Percentiles rank a stretch among this genome's conserved stretches.
Evolutionary conservation across 1,140 invertebrate species (phyloP).

Genomic region (Philotrypesis tridentata): DNA sequence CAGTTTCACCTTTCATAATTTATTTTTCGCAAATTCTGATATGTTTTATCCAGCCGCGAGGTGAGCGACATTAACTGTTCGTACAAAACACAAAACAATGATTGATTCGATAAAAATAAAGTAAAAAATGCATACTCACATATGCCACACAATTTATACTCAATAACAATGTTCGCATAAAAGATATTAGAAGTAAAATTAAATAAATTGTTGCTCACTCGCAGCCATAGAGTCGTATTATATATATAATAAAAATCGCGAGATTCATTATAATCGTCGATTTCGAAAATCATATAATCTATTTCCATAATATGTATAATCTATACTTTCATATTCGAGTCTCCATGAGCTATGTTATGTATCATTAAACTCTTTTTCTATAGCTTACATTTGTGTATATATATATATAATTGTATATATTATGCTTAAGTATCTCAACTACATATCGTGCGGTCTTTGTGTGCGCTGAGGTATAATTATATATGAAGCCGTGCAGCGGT

Average conservation of each 20-base stretch:
- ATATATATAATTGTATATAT: conserved; percentile 21
- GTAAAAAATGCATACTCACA: neutral
- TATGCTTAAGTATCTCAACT: conserved; percentile 28
- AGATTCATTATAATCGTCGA: conserved; percentile 9
- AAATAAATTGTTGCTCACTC: neutral
- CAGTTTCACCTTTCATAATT: neutral
- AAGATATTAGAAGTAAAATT: neutral
- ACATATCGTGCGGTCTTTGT: conserved; percentile 32
- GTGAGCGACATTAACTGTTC: neutral
- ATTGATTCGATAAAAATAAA: neutral
- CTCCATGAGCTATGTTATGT: neutral
- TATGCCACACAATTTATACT: neutral
- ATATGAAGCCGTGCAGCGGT: conserved; percentile 29
- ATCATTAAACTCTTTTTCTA: conserved; percentile 31
- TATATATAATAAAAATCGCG: neutral
- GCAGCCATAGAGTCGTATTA: neutral
- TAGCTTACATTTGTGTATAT: conserved; percentile 21
- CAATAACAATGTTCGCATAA: neutral
- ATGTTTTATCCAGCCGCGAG: neutral
- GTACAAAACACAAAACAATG: neutral
- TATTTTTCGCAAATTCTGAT: neutral
- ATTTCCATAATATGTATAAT: neutral
- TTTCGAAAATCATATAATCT: neutral
- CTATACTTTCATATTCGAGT: conserved; percentile 27
- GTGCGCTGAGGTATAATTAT: conserved; percentile 34